Conservation (phyloP, 2,888 invertebrate species). For the Hypomecis punctinalis region DNA sequence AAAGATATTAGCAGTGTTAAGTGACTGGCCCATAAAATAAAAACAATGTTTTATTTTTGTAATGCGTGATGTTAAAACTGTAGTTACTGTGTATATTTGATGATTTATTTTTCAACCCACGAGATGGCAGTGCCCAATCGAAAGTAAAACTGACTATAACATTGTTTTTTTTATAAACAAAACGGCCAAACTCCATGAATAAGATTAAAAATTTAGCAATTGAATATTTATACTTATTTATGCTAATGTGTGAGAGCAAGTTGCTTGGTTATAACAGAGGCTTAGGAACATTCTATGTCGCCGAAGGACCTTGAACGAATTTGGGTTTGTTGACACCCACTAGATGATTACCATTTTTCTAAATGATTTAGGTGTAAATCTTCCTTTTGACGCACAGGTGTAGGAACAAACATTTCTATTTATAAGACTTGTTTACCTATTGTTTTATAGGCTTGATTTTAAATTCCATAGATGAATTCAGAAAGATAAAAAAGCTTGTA, state of each 20-base stretch:
- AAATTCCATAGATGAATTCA: not conserved
- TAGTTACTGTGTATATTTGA: no score
- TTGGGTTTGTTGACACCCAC: slow-evolving; percentile 30
- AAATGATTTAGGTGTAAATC: slow-evolving; percentile 11
- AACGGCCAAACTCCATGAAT: no score
- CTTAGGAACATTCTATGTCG: slow-evolving; percentile 3
- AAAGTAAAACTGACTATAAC: no score
- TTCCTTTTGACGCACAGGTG: slow-evolving; percentile 4
- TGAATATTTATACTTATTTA: no score
- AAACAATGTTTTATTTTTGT: no score
- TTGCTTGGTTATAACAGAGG: not conserved
- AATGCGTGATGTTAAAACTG: no score
- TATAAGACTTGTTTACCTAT: slow-evolving; percentile 8
- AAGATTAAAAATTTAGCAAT: no score
- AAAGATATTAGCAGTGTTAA: no score
- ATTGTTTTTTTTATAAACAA: no score
- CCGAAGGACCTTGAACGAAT: slow-evolving; percentile 24
- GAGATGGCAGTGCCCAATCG: no score
- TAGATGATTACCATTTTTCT: slow-evolving; percentile 16
- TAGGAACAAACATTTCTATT: not conserved
- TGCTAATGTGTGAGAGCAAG: not conserved
- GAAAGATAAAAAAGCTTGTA: not conserved
- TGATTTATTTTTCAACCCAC: no score
- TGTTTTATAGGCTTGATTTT: slow-evolving; percentile 2
- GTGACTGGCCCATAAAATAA: no score